phyloP scores from a whole-genome alignment of 2,113 vertebrate genomes.

The Calonectris borealis region DNA sequence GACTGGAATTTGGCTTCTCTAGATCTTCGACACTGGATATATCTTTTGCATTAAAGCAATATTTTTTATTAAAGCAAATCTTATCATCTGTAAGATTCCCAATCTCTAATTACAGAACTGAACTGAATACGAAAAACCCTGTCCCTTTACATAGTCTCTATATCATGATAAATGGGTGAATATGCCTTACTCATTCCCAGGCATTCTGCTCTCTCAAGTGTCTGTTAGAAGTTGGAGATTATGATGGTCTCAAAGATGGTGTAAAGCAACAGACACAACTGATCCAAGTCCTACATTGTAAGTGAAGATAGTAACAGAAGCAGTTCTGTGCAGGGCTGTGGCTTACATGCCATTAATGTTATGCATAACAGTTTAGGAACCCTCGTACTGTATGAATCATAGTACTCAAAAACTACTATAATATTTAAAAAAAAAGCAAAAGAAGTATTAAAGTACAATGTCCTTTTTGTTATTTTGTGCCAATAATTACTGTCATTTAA shows the following conservation, averaged over 20 bases:
- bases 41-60: background rate
- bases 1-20: background rate
- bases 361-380: background rate
- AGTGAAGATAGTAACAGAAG: background rate
- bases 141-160: background rate
- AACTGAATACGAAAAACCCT: accelerated
- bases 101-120: background rate
- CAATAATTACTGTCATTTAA: background rate
- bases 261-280: background rate
- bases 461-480: background rate
- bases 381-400: background rate
- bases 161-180: background rate
- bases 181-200: background rate
- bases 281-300: background rate
- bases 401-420: background rate
- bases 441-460: background rate
- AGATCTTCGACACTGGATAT: background rate
- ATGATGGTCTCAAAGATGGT: background rate
- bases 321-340: background rate
- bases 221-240: background rate
- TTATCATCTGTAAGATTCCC: background rate
- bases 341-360: background rate
- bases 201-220: background rate
- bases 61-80: background rate
- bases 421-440: background rate